Conservation (phyloP, 2,113 vertebrate species). For the Fregata magnificens region DNA sequence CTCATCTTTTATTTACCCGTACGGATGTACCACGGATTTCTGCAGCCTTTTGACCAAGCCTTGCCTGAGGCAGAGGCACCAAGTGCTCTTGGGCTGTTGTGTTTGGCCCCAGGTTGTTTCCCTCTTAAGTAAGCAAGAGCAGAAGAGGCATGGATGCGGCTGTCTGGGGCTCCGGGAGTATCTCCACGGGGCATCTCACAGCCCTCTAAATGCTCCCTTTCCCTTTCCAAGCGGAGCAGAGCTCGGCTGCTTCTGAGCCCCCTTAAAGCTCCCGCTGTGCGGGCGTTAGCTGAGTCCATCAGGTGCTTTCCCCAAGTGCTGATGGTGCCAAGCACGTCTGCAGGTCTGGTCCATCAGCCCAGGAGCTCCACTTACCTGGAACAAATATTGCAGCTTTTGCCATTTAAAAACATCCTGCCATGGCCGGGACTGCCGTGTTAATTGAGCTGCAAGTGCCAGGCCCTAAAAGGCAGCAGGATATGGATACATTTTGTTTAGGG, state of each 20-base stretch:
- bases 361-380: neutral
- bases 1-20: neutral
- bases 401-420: neutral
- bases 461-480: slow-evolving; percentile 7
- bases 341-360: neutral
- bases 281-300: fast-evolving
- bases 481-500: slow-evolving; percentile 22
- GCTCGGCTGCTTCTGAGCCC: neutral
- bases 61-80: neutral
- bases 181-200: neutral
- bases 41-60: neutral
- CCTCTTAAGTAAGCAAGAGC: neutral
- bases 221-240: neutral
- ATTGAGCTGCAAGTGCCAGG: neutral
- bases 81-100: neutral
- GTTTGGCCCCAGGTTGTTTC: neutral
- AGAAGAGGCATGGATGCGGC: neutral
- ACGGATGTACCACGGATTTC: neutral
- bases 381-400: neutral
- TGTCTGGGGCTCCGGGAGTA: neutral
- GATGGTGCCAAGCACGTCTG: neutral
- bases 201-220: neutral
- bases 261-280: neutral
- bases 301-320: neutral
- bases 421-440: neutral